Conservation (phyloP, 2,113 vertebrate genomes). For the Nibea coibor region DNA sequence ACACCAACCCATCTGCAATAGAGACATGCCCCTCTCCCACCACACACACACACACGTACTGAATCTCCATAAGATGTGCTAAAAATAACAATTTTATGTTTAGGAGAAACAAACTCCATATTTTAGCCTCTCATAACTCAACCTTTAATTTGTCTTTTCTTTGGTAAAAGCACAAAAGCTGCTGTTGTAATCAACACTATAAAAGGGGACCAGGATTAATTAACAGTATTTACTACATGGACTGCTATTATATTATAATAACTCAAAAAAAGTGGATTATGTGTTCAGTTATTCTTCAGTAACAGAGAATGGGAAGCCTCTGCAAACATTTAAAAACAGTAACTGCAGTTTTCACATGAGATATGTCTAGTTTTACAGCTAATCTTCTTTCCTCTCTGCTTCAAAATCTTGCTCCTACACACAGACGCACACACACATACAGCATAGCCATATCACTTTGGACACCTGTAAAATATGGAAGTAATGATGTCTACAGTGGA, state of each 20-base stretch:
- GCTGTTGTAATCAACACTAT: background rate
- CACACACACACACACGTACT: slow-evolving; percentile 4
- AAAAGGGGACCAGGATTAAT: background rate
- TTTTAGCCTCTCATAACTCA: background rate
- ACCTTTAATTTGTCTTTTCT: background rate
- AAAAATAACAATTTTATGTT: slow-evolving; percentile 15
- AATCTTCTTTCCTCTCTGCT: slow-evolving; percentile 20
- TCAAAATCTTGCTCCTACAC: slow-evolving; percentile 6
- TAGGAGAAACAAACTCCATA: background rate
- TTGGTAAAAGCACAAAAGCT: background rate
- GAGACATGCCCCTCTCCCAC: background rate
- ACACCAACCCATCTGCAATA: background rate
- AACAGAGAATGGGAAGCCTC: background rate
- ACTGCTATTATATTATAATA: background rate
- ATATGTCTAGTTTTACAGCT: slow-evolving; percentile 17
- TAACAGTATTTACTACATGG: background rate
- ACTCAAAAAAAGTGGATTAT: background rate
- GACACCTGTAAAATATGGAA: slow-evolving; percentile 78
- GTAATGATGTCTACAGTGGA: slow-evolving; percentile 74
- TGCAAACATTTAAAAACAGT: background rate
- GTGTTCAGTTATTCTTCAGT: background rate
- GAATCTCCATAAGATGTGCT: background rate
- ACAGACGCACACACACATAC: background rate
- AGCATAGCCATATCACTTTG: slow-evolving; percentile 55
- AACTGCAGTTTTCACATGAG: background rate